Conservation (phyloP, 2,888 invertebrate species). For the Hipparchia semele region DNA sequence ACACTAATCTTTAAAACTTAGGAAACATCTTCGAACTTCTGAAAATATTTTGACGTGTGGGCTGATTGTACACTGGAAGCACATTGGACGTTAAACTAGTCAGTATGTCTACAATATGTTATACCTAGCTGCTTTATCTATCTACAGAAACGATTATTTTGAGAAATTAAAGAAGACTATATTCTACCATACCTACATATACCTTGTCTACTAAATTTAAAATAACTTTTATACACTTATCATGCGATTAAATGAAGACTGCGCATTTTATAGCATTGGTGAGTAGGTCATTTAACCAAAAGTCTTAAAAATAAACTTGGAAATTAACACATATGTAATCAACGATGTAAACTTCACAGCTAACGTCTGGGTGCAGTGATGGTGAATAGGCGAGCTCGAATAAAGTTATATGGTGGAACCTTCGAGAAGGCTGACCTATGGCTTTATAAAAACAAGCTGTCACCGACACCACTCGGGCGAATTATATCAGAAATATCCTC, state of each 20-base stretch:
- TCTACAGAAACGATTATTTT: not conserved
- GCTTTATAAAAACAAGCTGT: conserved; percentile 21
- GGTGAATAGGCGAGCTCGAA: conserved; percentile 49
- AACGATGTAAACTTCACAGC: conserved; percentile 68
- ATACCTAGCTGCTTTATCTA: not conserved
- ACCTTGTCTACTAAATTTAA: not conserved
- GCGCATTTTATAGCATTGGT: not conserved
- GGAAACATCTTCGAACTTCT: not conserved
- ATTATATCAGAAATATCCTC: conserved; percentile 1
- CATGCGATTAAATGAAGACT: not conserved
- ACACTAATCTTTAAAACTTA: not conserved
- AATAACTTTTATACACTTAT: not conserved
- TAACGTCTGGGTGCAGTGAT: conserved; percentile 59
- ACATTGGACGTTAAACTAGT: not conserved
- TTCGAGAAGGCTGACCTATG: conserved; percentile 29
- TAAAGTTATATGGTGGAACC: conserved; percentile 25
- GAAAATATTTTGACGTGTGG: conserved; percentile 20
- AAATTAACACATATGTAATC: conserved; percentile 23
- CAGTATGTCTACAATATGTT: conserved; percentile 8
- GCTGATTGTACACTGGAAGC: conserved; percentile 27
- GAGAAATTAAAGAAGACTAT: not conserved
- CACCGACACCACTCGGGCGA: conserved; percentile 13
- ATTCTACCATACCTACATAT: not conserved
- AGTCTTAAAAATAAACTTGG: not conserved
- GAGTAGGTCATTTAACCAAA: conserved; percentile 9